These are phyloP conservation scores for Hymenochirus boettgeri DNA, from an alignment of 2,113 vertebrate species.

Conservation along the genomic window DNA sequence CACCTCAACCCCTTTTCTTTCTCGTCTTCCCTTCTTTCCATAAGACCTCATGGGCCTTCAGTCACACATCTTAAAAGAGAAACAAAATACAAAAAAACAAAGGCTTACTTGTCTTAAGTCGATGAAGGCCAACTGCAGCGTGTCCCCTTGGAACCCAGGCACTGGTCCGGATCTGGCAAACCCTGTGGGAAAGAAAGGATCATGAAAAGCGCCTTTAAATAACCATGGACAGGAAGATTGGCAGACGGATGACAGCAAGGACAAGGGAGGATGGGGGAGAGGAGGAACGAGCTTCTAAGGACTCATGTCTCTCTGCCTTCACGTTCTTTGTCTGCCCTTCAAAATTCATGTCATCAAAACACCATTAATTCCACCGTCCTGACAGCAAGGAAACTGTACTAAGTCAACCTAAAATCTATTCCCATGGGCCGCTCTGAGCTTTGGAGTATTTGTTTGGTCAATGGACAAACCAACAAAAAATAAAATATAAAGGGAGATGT, in stretches of 20 bases:
- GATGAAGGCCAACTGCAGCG: constrained; percentile 99
- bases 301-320: constrained; percentile 81
- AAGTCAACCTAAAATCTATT: constrained; percentile 81
- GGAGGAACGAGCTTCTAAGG: constrained; percentile 79
- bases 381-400: constrained; percentile 85
- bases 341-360: constrained; percentile 89
- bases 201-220: constrained; percentile 91
- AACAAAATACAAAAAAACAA: constrained; percentile 83
- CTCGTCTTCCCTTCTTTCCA: constrained; percentile 50
- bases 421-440: constrained; percentile 76
- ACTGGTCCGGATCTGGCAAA: constrained; percentile 99
- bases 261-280: constrained; percentile 82
- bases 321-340: constrained; percentile 78
- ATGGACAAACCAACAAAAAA: constrained; percentile 71
- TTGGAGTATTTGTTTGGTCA: constrained; percentile 75
- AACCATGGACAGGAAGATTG: constrained; percentile 96
- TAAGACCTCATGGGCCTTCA: constrained; percentile 79
- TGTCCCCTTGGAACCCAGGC: constrained; percentile 99
- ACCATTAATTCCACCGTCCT: constrained; percentile 88
- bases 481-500: constrained; percentile 14
- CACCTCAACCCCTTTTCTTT: constrained; percentile 11
- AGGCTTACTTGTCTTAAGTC: constrained; percentile 99
- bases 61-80: constrained; percentile 82
- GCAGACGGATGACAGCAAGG: constrained; percentile 97
- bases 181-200: constrained; percentile 98